Base-by-base conservation (phyloP, 2,888 invertebrate genomes). In the Erannis defoliaria region DNA sequence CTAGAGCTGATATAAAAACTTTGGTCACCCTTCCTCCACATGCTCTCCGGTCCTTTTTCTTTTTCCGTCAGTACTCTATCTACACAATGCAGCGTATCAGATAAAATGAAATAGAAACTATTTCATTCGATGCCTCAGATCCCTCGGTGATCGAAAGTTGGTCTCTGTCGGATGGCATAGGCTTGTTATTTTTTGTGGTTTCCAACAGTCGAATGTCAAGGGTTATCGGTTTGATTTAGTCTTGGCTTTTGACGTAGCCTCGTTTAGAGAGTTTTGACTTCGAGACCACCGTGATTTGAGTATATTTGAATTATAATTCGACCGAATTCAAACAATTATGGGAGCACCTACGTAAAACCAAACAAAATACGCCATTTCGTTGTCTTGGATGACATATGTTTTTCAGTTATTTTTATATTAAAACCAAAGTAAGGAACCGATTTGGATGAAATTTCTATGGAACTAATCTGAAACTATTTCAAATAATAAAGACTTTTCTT, bases 101-200 rank as follows among this genome's bases (percentile, higher is more conserved):
- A 56, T 56, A 42, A 55, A 51, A 26, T 48, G 53, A 53, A 53
- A 56, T 51, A 51, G 53, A 48, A 38, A 43, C 45, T 57, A 16
- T 56, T 46, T 40, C 18, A 0, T 12, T 40, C 53, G n/a, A 12
- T 8, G 37, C 50, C 42, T 12, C 43, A 40, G 40, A 38, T 29
- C 31, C 26, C 2, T 29, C 26, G 5, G 5, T 29, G n/a, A 29
- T 40, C 40, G 38, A 38, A 38, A 23, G 38, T 29, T 10, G 35
- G 26, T 18, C n/a, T 49, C 16, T 42, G n/a, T 21, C 18, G 12
- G 26, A 19, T 45, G 35, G 21, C 40, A 19, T 48, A 18, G 29
- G 6, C 48, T 42, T 42, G 40, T 51, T 51, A 29, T 49, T 38
- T 50, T 26, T 49, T 37, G 14, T 4, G 2, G 12, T 18, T 19